Evolutionary conservation across 1,140 invertebrate species (phyloP).

Genomic region (Temnothorax longispinosus): DNA sequence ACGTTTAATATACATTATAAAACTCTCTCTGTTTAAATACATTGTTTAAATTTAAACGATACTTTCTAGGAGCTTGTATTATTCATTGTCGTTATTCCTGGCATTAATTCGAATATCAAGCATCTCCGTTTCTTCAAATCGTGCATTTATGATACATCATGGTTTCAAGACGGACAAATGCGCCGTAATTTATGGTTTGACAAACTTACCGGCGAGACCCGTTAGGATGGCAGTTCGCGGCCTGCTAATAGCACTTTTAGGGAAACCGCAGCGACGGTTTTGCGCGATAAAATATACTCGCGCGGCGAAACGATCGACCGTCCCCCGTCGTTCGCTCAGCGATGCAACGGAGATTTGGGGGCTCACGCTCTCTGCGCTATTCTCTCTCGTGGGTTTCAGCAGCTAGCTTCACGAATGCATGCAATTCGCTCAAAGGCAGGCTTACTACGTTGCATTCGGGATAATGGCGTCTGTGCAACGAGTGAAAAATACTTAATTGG

Average conservation of each 20-base stretch:
- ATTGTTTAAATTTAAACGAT: not conserved
- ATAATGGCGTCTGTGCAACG: not conserved
- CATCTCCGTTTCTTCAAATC: not conserved
- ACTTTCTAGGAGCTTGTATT: not conserved
- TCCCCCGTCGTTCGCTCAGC: conserved; percentile 4
- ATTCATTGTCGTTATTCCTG: not conserved
- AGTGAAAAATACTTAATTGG: conserved; percentile 24
- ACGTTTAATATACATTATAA: not conserved
- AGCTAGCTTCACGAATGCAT: not conserved
- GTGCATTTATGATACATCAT: not conserved
- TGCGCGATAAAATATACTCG: conserved; percentile 36
- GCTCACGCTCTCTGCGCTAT: not conserved
- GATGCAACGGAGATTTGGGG: conserved; percentile 22
- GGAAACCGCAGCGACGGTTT: conserved; percentile 46
- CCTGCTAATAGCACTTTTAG: conserved; percentile 57
- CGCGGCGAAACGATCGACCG: conserved; percentile 42
- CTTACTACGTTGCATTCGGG: not conserved
- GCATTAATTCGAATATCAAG: not conserved
- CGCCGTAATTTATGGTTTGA: conserved; percentile 35
- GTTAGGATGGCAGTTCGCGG: conserved; percentile 51
- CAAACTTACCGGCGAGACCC: conserved; percentile 32
- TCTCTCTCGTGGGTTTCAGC: conserved; percentile 7
- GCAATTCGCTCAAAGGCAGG: conserved; percentile 16
- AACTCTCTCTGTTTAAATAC: not conserved
- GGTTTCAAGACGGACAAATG: conserved; percentile 17